phyloP scores from a whole-genome alignment of 2,113 vertebrate genomes.

The Dascyllus trimaculatus region DNA sequence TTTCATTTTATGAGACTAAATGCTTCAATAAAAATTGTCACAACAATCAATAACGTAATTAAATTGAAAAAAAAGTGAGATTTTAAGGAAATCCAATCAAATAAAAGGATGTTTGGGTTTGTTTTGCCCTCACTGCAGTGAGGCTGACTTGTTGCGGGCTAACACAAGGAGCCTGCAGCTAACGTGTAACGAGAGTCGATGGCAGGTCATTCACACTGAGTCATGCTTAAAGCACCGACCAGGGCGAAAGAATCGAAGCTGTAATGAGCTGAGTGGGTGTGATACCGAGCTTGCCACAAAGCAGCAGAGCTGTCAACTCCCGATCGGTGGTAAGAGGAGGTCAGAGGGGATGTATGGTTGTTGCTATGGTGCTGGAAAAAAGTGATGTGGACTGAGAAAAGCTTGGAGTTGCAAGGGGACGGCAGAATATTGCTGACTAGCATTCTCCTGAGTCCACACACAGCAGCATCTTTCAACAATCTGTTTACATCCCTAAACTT shows the following conservation, averaged over 20 bases:
- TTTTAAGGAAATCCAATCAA: not conserved
- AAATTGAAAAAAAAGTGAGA: too few species aligned
- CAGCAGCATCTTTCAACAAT: constrained; percentile 24
- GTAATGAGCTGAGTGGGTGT: constrained; percentile 31
- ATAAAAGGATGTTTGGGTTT: not conserved
- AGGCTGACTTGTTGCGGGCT: constrained; percentile 20
- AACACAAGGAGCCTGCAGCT: constrained; percentile 8
- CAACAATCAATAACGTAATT: too few species aligned
- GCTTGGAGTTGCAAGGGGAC: constrained; percentile 3
- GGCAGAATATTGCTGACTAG: constrained; percentile 41
- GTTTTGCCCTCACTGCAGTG: constrained; percentile 16
- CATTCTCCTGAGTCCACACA: not conserved
- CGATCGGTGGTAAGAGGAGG: not conserved
- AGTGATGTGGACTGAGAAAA: constrained; percentile 2
- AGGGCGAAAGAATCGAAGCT: constrained; percentile 18
- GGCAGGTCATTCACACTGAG: constrained; percentile 33
- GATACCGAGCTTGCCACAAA: constrained; percentile 19
- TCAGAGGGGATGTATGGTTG: constrained; percentile 17
- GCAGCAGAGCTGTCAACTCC: constrained; percentile 27
- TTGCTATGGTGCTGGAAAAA: constrained; percentile 4
- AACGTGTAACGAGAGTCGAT: constrained; percentile 16
- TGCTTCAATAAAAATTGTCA: too few species aligned
- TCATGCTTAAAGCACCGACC: constrained; percentile 45
- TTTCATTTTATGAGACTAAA: too few species aligned
- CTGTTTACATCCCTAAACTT: constrained; percentile 18